A percentile compares a stretch with the other conserved stretches of the same genome.
Conservation (phyloP, 1,140 invertebrate genomes). For the Limonius californicus region DNA sequence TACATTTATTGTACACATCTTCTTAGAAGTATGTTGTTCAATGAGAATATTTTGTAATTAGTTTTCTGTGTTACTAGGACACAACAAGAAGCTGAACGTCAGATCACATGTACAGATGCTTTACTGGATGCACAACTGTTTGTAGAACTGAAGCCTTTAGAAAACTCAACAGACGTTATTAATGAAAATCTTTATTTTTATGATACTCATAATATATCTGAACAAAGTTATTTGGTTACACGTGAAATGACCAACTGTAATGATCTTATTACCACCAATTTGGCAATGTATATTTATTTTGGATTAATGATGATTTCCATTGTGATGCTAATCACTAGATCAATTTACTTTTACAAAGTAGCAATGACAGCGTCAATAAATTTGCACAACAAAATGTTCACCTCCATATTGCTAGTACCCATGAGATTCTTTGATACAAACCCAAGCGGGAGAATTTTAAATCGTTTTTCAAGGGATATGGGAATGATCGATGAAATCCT, state of each 20-base stretch:
- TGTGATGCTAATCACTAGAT: constrained; percentile 44
- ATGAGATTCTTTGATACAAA: constrained; percentile 20
- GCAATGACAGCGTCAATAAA: constrained; percentile 58
- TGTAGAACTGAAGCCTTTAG: background rate
- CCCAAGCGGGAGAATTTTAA: constrained; percentile 47
- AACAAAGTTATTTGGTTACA: background rate
- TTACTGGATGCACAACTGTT: background rate
- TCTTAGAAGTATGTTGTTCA: background rate
- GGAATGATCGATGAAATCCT: constrained; percentile 78
- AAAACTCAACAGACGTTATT: background rate
- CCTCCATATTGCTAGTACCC: background rate
- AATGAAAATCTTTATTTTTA: background rate
- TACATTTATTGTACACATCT: no score
- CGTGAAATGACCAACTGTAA: background rate
- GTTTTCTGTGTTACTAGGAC: background rate
- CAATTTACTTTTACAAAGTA: constrained; percentile 53
- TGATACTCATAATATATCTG: background rate
- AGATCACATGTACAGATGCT: background rate
- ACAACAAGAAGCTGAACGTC: background rate
- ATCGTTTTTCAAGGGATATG: constrained; percentile 76
- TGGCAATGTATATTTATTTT: constrained; percentile 12
- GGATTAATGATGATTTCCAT: constrained; percentile 30
- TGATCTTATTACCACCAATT: background rate
- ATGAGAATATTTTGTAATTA: no score
- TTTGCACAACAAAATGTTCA: constrained; percentile 59